Percentiles rank a stretch among this genome's conserved stretches.
phyloP scores from a whole-genome alignment of 2,113 vertebrate species.

The Mellivora capensis region DNA sequence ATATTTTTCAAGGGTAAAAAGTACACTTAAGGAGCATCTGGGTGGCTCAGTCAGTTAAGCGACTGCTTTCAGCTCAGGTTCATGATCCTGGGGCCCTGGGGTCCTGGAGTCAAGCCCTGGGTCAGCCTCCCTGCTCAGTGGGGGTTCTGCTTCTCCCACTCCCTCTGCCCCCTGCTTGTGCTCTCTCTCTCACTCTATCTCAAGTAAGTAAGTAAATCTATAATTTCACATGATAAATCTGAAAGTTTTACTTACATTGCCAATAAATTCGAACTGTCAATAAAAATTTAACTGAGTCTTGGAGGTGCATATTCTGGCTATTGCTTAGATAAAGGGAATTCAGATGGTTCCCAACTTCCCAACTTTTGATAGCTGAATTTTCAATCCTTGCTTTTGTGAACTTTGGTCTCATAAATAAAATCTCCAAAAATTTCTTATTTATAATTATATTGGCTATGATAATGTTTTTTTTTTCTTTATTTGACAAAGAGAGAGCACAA shows the following conservation, averaged over 20 bases:
- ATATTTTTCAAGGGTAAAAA: background rate
- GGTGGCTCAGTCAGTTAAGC: background rate
- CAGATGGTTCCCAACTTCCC: background rate
- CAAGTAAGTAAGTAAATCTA: background rate
- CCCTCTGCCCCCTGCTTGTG: background rate
- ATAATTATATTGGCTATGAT: background rate
- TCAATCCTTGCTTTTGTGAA: background rate
- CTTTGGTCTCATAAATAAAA: background rate
- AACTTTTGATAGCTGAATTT: background rate
- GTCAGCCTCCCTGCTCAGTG: background rate
- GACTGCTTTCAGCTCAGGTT: background rate
- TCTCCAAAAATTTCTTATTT: background rate
- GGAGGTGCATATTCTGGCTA: background rate
- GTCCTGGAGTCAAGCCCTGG: background rate
- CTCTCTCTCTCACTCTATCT: background rate
- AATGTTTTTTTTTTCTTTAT: background rate
- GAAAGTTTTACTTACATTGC: background rate
- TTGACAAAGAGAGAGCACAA: no score
- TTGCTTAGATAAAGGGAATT: background rate
- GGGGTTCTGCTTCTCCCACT: background rate
- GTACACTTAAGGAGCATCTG: background rate
- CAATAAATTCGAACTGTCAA: conserved; percentile 3
- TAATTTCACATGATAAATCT: background rate
- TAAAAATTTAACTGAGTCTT: background rate
- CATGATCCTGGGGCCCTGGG: background rate